Evolutionary conservation across 1,140 invertebrate genomes (phyloP).

Genomic region (Drepana arcuata): DNA sequence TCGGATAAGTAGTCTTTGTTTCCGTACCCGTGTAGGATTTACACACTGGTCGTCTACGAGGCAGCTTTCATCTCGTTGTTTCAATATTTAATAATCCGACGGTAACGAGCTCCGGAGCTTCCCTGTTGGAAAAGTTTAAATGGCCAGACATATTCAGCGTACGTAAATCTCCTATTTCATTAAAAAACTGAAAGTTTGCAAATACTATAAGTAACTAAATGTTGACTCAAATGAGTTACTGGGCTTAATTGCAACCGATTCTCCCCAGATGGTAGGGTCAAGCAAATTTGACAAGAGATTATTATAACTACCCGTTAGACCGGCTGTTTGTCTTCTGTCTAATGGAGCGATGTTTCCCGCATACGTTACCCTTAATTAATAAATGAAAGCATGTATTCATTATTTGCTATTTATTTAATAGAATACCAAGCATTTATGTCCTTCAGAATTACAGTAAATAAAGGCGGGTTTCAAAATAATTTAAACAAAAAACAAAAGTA

Average conservation of each 20-base stretch:
- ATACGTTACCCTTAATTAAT: conserved; percentile 46
- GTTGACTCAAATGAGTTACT: no score
- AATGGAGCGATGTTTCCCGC: conserved; percentile 45
- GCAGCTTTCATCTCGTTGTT: conserved; percentile 55
- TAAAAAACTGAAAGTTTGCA: no score
- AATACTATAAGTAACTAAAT: no score
- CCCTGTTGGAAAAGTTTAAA: conserved; percentile 65
- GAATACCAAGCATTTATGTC: not conserved
- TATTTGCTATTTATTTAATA: no score
- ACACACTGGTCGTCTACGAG: conserved; percentile 45
- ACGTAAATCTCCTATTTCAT: no score
- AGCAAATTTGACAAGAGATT: conserved; percentile 60
- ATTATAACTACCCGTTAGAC: conserved; percentile 34
- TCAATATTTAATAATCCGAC: conserved; percentile 69
- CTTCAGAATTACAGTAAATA: conserved; percentile 3
- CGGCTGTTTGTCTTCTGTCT: conserved; percentile 56
- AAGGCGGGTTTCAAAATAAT: no score
- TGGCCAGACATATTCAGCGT: conserved; percentile 47
- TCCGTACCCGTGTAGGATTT: conserved; percentile 34
- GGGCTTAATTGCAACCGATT: not conserved
- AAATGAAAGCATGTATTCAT: no score
- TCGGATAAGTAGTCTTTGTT: conserved; percentile 47
- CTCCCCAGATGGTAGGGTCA: conserved; percentile 50
- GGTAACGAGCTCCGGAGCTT: conserved; percentile 52
- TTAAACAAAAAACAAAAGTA: conserved; percentile 1